Evolutionary conservation across 2,888 invertebrate genomes (phyloP).

Genomic region (Cheilosia soror): DNA sequence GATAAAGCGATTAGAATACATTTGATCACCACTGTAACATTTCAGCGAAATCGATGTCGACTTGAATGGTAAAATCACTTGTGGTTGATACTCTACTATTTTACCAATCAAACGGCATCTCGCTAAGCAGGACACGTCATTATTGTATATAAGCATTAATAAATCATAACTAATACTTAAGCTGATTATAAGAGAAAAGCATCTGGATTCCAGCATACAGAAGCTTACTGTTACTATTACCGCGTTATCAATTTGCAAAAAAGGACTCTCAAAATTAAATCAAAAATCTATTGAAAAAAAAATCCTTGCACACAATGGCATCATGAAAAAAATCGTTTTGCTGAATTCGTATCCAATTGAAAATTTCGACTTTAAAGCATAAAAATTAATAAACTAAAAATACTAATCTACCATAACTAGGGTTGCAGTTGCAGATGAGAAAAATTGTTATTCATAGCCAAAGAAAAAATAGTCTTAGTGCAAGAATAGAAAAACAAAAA

Average conservation of each 20-base stretch:
- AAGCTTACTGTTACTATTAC: slow-evolving; percentile 52
- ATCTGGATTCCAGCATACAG: slow-evolving; percentile 69
- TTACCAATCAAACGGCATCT: slow-evolving; percentile 56
- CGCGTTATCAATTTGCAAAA: slow-evolving; percentile 53
- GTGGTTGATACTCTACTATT: neutral
- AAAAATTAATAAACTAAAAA: slow-evolving; percentile 29
- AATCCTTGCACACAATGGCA: slow-evolving; percentile 75
- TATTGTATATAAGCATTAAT: slow-evolving; percentile 43
- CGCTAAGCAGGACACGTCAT: slow-evolving; percentile 69
- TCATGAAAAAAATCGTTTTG: slow-evolving; percentile 43
- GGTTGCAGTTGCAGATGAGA: slow-evolving; percentile 72
- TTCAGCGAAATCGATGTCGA: slow-evolving; percentile 46
- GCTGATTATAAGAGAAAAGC: slow-evolving; percentile 66
- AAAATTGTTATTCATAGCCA: slow-evolving; percentile 54
- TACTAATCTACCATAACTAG: slow-evolving; percentile 42
- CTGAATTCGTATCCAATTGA: slow-evolving; percentile 62
- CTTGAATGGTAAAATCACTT: slow-evolving; percentile 55
- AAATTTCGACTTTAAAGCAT: slow-evolving; percentile 65
- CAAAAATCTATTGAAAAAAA: slow-evolving; percentile 36
- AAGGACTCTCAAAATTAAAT: slow-evolving; percentile 49
- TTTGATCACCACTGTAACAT: slow-evolving; percentile 78
- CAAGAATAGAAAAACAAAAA: slow-evolving; percentile 51
- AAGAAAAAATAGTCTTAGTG: slow-evolving; percentile 63
- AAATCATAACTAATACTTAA: slow-evolving; percentile 51
- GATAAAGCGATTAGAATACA: slow-evolving; percentile 70